Conservation (phyloP, 1,140 invertebrate species). For the Drosophila pectinifera region DNA sequence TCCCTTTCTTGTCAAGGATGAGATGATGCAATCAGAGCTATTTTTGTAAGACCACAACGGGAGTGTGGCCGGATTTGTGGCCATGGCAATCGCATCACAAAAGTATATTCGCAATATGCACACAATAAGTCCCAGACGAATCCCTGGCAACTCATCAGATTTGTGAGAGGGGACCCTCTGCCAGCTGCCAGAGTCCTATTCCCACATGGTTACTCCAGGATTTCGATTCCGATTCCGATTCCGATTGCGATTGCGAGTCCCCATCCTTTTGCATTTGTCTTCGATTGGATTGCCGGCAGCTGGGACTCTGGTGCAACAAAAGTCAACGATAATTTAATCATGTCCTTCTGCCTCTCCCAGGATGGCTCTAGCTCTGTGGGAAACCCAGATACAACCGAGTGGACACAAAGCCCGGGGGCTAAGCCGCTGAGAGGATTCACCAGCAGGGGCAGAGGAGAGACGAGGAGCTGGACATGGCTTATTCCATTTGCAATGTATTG, state of each 20-base stretch:
- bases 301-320: constrained; percentile 25
- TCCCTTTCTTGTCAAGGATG: neutral
- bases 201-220: neutral
- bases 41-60: constrained; percentile 1
- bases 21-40: constrained; percentile 3
- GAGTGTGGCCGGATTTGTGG: constrained; percentile 1
- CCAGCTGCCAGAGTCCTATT: neutral
- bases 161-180: neutral
- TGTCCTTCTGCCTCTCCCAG: constrained; percentile 20
- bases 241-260: constrained; percentile 1
- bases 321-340: constrained; percentile 58
- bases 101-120: constrained; percentile 31
- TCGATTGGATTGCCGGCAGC: constrained; percentile 38
- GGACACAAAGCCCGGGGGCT: constrained; percentile 41
- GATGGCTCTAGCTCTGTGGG: constrained; percentile 17
- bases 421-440: constrained; percentile 27
- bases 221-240: neutral
- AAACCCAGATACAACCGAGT: constrained; percentile 18
- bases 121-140: constrained; percentile 33
- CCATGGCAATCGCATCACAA: constrained; percentile 23
- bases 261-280: constrained; percentile 27
- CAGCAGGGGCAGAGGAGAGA: neutral
- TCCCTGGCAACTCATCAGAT: constrained; percentile 36
- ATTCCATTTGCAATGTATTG: constrained; percentile 41
- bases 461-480: constrained; percentile 3